phyloP scores from a whole-genome alignment of 2,113 vertebrate species.

The Microtus oregoni region DNA sequence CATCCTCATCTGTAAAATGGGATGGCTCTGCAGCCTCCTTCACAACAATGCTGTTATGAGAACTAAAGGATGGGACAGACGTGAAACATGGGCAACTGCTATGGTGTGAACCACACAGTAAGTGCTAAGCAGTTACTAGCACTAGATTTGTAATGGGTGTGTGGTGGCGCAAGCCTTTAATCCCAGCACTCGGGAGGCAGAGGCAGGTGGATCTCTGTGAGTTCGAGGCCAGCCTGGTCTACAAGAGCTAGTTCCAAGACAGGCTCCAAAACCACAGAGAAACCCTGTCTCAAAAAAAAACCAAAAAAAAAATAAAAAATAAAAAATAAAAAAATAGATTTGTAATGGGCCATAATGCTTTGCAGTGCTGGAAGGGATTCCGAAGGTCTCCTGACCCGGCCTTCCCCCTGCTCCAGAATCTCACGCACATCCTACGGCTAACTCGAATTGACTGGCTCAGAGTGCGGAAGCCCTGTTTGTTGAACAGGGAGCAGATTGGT shows the following conservation, averaged over 20 bases:
- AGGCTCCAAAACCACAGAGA: too few relatives aligned
- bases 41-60: neutral
- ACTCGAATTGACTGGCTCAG: neutral
- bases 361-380: neutral
- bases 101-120: neutral
- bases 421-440: neutral
- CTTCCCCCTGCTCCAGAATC: neutral
- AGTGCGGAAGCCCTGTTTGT: neutral
- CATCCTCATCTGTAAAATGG: constrained; percentile 1
- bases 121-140: neutral
- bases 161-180: too few relatives aligned
- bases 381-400: neutral
- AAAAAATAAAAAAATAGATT: too few relatives aligned
- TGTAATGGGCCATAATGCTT: neutral
- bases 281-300: too few relatives aligned
- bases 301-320: too few relatives aligned
- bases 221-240: too few relatives aligned
- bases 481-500: neutral
- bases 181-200: too few relatives aligned
- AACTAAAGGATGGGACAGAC: neutral
- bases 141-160: neutral
- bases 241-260: too few relatives aligned
- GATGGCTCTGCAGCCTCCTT: neutral
- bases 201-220: too few relatives aligned
- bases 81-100: neutral